Conservation (phyloP, 1,140 invertebrate species). For the Fopius arisanus region DNA sequence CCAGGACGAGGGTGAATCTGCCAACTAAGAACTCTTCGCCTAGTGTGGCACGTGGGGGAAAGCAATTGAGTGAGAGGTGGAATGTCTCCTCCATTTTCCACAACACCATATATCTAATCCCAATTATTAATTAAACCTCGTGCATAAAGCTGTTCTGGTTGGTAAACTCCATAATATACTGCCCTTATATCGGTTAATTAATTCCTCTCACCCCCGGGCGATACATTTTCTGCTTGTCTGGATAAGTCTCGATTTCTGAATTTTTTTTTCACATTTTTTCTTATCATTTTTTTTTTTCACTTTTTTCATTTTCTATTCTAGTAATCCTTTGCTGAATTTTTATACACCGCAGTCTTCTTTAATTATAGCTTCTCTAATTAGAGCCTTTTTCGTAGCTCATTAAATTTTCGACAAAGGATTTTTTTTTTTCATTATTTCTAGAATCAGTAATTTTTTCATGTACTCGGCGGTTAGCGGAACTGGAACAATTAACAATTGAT, state of each 20-base stretch:
- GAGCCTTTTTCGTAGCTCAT: too few species aligned
- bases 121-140: slow-evolving; percentile 58
- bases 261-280: not conserved
- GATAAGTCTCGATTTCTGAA: not conserved
- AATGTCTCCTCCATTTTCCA: not conserved
- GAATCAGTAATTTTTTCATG: too few species aligned
- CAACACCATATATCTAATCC: slow-evolving; percentile 46
- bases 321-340: not conserved
- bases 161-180: slow-evolving; percentile 49
- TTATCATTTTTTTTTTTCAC: too few species aligned
- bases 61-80: not conserved
- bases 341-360: not conserved
- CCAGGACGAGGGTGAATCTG: slow-evolving; percentile 39
- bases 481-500: too few species aligned
- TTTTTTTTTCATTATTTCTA: too few species aligned
- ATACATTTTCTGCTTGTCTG: not conserved
- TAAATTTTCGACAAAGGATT: too few species aligned
- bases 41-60: not conserved
- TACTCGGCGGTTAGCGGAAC: too few species aligned
- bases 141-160: slow-evolving; percentile 50
- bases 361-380: not conserved
- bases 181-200: slow-evolving; percentile 47
- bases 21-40: slow-evolving; percentile 49
- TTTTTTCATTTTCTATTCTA: too few species aligned
- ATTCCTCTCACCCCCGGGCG: slow-evolving; percentile 27